Conservation (phyloP, 2,888 invertebrate genomes). For the Limenitis camilla region DNA sequence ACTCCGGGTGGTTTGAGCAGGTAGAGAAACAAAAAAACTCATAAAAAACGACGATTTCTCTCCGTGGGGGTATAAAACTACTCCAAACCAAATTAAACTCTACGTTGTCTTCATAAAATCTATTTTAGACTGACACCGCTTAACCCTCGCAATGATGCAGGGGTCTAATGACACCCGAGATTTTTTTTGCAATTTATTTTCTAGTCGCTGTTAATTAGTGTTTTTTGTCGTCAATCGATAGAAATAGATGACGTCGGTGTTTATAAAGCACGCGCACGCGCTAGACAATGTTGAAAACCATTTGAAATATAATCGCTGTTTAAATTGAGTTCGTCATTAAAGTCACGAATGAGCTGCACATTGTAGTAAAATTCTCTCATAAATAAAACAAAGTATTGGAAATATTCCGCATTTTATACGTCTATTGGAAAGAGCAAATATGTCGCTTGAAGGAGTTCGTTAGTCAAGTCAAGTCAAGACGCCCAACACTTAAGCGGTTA, state of each 20-base stretch:
- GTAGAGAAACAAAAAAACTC: slow-evolving; percentile 50
- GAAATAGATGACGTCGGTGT: slow-evolving; percentile 16
- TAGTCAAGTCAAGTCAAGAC: neutral
- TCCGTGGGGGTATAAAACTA: slow-evolving; percentile 31
- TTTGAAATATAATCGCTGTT: slow-evolving; percentile 14
- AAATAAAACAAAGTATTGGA: slow-evolving; percentile 5
- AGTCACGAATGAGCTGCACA: slow-evolving; percentile 20
- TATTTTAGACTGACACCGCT: slow-evolving; percentile 2
- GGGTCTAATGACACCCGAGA: slow-evolving; percentile 64
- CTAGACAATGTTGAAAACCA: slow-evolving; percentile 13
- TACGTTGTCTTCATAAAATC: slow-evolving; percentile 16
- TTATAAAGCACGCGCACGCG: slow-evolving; percentile 17
- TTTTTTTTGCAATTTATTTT: slow-evolving; percentile 42
- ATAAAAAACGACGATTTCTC: slow-evolving; percentile 40
- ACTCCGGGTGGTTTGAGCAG: slow-evolving; percentile 39
- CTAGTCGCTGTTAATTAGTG: slow-evolving; percentile 55
- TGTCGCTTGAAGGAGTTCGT: too few relatives aligned
- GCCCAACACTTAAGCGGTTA: slow-evolving; percentile 1
- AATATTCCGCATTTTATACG: too few relatives aligned
- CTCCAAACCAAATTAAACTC: slow-evolving; percentile 23
- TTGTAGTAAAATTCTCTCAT: slow-evolving; percentile 1
- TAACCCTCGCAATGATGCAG: slow-evolving; percentile 36
- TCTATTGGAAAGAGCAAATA: neutral
- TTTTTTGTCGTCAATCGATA: slow-evolving; percentile 31
- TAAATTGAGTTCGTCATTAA: slow-evolving; percentile 18